A percentile compares a stretch with the other conserved stretches of the same genome.
phyloP scores from a whole-genome alignment of 2,797 vertebrate genomes.

The Tympanoctomys barrerae region DNA sequence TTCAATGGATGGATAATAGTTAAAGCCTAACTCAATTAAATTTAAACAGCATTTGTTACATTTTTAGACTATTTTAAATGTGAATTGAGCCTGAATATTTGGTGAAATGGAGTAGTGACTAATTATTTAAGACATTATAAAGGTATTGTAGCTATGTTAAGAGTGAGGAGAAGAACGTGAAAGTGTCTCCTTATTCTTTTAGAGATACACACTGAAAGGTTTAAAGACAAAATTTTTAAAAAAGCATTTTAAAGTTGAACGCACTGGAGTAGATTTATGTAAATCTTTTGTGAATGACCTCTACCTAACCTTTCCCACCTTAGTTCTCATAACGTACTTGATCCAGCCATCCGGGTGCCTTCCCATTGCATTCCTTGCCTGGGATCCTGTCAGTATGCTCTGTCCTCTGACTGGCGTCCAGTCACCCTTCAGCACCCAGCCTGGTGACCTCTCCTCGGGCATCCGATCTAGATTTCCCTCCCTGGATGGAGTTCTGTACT shows the following conservation, averaged over 20 bases:
- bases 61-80: conserved; percentile 38
- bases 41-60: not conserved
- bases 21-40: conserved; percentile 20
- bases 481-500: not conserved
- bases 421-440: not conserved
- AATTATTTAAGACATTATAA: conserved; percentile 17
- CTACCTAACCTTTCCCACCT: not conserved
- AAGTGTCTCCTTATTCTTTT: not conserved
- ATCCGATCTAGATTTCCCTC: not conserved
- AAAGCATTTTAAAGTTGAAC: not conserved
- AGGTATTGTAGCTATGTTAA: not conserved
- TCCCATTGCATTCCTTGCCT: not conserved
- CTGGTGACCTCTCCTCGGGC: not conserved
- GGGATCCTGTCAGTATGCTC: not conserved
- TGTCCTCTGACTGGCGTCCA: not conserved
- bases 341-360: not conserved
- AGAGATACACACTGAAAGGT: conserved; percentile 16
- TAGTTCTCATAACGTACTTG: not conserved
- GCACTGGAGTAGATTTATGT: not conserved
- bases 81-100: conserved; percentile 17
- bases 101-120: not conserved
- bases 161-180: not conserved
- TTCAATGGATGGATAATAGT: not conserved
- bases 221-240: not conserved
- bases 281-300: not conserved